These are phyloP conservation scores for Sebastes kiyomatsui DNA, from an alignment of 2,797 vertebrate genomes.

Conservation along the genomic window DNA sequence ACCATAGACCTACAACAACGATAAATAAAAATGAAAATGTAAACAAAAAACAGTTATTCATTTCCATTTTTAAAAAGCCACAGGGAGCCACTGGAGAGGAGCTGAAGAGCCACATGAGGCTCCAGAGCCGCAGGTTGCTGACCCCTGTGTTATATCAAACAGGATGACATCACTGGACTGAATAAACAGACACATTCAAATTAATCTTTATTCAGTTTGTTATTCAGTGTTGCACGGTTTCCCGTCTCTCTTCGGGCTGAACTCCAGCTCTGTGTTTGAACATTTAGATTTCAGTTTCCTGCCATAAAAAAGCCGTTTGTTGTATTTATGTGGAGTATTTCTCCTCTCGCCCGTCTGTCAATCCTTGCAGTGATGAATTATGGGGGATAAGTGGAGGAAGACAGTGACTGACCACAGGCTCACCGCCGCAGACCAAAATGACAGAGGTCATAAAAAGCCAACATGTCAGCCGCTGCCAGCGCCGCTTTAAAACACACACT, in stretches of 20 bases:
- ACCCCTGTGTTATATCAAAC: too few relatives aligned
- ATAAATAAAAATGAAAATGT: too few relatives aligned
- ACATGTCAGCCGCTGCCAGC: constrained; percentile 66
- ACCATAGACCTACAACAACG: too few relatives aligned
- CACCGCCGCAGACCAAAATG: constrained; percentile 78
- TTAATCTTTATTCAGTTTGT: too few relatives aligned
- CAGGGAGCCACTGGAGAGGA: too few relatives aligned
- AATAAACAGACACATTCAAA: not conserved
- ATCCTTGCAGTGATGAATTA: constrained; percentile 57
- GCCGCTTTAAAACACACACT: constrained; percentile 17
- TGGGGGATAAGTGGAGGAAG: constrained; percentile 67
- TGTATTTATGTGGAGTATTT: not conserved
- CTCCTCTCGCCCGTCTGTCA: constrained; percentile 12
- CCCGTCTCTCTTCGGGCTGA: not conserved
- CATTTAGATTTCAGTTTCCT: not conserved
- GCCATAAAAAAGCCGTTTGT: not conserved
- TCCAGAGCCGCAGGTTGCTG: too few relatives aligned
- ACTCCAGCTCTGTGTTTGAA: not conserved
- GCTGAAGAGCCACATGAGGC: too few relatives aligned
- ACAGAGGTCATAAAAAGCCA: constrained; percentile 79
- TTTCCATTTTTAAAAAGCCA: too few relatives aligned
- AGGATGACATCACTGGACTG: not conserved
- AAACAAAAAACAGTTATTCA: too few relatives aligned
- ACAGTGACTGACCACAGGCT: constrained; percentile 72
- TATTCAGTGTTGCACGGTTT: too few relatives aligned